Base-by-base conservation (phyloP, 2,113 vertebrate species). In the Nicator chloris region DNA sequence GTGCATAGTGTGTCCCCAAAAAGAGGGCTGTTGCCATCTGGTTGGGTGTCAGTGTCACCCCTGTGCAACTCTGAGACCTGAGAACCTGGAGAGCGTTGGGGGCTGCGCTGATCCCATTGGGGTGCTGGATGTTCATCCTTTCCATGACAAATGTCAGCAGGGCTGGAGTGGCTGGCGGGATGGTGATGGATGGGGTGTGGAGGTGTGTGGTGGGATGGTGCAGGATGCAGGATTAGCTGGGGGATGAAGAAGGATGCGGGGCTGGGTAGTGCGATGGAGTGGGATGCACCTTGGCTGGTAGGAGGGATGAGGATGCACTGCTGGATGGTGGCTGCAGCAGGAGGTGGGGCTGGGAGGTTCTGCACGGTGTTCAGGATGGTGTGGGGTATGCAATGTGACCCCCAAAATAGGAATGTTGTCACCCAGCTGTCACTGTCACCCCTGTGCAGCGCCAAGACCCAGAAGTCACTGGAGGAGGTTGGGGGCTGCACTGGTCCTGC, bases 371-470 rank as follows among this genome's bases (percentile, higher is more conserved):
- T 51, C 26, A 35, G n/a, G 17, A 21, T 53, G 56, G 26, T 12
- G 31, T 31, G 13, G 39, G 37, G 20, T 23, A 8, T 1, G 1
- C 7, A 47, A 33, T 16, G 28, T 0, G 0, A 15, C 20, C 53
- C 27, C 27, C 6, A 40, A 22, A 71, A 15, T 4, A 28, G 30
- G 49, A 47, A 63, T 16, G 42, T 5, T 72, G 70, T 39, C 64
- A n/a, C 8, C 21, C 6, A 10, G 11, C 15, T 56, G 85, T 50
- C 56, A 40, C 50, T 4, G 0, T 59, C 16, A 1, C 5, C 42
- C 35, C 26, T 11, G 33, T 2, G 23, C 40, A 23, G 44, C 27
- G 6, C 75, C 2, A 0, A 53, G 65, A n/a, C 26, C 71, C 68
- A 3, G 56, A 39, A 44, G 78, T 37, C 71, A 13, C 54, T 2